Base-by-base conservation (phyloP, 1,140 invertebrate species). In the Cyphomyrmex costatus region DNA sequence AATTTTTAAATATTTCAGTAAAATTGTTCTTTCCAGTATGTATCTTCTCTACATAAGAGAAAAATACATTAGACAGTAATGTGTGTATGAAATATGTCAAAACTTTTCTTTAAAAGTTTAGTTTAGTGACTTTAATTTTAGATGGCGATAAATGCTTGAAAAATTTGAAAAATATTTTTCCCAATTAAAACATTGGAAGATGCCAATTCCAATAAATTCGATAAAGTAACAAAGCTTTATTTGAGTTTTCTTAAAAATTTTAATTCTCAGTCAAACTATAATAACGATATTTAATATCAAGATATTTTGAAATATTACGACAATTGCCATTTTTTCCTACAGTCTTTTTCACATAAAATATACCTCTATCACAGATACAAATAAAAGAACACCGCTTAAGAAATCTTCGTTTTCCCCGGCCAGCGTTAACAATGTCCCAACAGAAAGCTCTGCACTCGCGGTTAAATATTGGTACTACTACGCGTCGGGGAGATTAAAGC, bases 401-500 rank as follows among this genome's bases (percentile, higher is more conserved):
- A 83, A 73, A 73, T 73, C 49, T 73, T 33, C 36, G 33, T 61
- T 83, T 53, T 71, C n/a, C 36, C 42, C 16, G 7, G 24, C 24
- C 5, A 16, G 36, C 36, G 53, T 56, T 83, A 83, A 83, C 79
- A 61, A 83, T 83, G 68, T 83, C 53, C 36, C 79, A 83, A 83
- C 53, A 83, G 68, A 83, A 73, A 83, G 79, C 53, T 16, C 36
- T 58, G 33, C 68, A 24, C 53, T 83, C 68, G 79, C 68, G 79
- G 19, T 83, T 83, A 83, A 83, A 83, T 83, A 83, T 83, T 83
- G 79, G 53, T 83, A 83, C 66, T 83, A 68, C 53, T 19, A 46
- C 68, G 53, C 36, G 79, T 73, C 79, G 56, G 33, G 53, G 4
- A 83, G 73, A 85, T 77, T 85, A 85, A 85, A 77, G 58, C 82